phyloP scores from a whole-genome alignment of 2,797 vertebrate species.

The Decapterus maruadsi region DNA sequence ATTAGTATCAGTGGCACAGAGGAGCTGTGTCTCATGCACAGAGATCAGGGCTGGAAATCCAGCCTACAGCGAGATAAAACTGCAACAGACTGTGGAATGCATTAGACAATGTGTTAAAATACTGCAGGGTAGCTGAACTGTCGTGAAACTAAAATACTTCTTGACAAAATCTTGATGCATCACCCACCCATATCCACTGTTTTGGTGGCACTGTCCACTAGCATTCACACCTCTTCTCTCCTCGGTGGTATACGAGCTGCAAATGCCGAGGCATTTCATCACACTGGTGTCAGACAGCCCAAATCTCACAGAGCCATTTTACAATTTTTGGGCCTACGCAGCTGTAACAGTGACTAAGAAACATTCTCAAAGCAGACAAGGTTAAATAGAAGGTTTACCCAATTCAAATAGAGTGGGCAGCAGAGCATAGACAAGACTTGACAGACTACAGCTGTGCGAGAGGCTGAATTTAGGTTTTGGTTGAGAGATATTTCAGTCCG shows the following conservation, averaged over 20 bases:
- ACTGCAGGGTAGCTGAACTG: not conserved
- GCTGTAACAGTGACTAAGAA: not conserved
- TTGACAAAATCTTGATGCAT: not conserved
- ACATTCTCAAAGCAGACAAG: not conserved
- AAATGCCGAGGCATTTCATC: not conserved
- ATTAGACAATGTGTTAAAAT: not conserved
- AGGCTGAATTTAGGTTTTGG: not conserved
- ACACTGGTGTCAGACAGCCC: not conserved
- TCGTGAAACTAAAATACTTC: not conserved
- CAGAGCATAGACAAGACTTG: not conserved
- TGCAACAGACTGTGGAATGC: not conserved
- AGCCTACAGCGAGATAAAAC: not conserved
- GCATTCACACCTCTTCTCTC: not conserved
- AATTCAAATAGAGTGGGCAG: not conserved
- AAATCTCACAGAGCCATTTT: not conserved
- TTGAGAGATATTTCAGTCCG: not conserved
- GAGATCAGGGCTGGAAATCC: conserved; percentile 22
- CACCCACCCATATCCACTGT: not conserved
- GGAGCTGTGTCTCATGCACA: conserved; percentile 25
- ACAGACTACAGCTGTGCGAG: not conserved
- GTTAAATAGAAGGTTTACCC: not conserved
- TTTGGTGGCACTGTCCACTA: not conserved
- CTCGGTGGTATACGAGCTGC: not conserved
- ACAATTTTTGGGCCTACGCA: not conserved
- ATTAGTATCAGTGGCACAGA: conserved; percentile 25